Conservation (phyloP, 2,888 invertebrate species). For the Yponomeuta sedellus region DNA sequence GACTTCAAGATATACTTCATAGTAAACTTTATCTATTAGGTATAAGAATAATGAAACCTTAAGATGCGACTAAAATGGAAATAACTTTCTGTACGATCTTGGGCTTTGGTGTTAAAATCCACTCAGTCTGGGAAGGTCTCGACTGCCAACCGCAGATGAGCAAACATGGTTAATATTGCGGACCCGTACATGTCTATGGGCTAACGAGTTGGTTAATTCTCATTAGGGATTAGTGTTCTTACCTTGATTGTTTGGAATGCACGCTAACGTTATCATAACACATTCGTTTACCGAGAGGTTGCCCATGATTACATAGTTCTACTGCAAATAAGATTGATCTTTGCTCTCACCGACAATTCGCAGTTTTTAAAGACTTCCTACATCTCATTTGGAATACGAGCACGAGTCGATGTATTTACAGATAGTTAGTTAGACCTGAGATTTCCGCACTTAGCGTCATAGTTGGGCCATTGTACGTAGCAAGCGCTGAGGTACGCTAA, state of each 20-base stretch:
- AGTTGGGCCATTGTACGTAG: too few species aligned
- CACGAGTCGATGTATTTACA: too few species aligned
- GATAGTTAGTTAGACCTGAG: too few species aligned
- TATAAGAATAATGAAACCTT: neutral
- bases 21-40: too few species aligned
- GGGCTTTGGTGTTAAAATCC: neutral
- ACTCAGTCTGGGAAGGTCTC: neutral
- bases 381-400: too few species aligned
- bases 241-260: neutral
- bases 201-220: conserved; percentile 1
- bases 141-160: conserved; percentile 1
- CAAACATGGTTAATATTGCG: conserved; percentile 6
- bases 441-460: too few species aligned
- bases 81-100: neutral
- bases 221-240: neutral
- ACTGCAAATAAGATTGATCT: too few species aligned
- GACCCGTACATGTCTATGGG: neutral
- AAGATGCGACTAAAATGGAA: neutral
- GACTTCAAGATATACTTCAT: too few species aligned
- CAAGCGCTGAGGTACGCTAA: too few species aligned
- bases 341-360: too few species aligned
- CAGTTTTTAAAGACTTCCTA: too few species aligned
- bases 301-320: neutral
- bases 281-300: neutral
- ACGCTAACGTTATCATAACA: neutral